These are phyloP conservation scores for Pocillopora grandis DNA, from an alignment of 92 coral and sea anemone genomes.

Conservation along the genomic window DNA sequence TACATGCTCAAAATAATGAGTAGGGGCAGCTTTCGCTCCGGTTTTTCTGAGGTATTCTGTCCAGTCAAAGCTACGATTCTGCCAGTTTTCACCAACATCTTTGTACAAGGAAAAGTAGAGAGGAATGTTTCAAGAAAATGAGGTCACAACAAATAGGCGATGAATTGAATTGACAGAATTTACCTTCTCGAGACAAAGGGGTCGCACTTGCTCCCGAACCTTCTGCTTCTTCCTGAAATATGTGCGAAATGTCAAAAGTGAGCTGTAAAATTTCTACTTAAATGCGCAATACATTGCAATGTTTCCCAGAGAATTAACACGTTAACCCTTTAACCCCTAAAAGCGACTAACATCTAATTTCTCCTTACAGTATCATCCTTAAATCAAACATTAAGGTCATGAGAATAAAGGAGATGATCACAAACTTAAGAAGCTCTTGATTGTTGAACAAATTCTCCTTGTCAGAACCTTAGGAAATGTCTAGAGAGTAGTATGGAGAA, in stretches of 20 bases:
- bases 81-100: conserved; percentile 92
- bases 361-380: too few species aligned
- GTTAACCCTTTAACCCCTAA: too few species aligned
- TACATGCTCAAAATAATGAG: conserved; percentile 91
- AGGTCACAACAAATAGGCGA: not conserved
- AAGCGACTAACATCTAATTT: too few species aligned
- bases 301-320: too few species aligned
- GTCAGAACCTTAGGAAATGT: too few species aligned
- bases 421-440: too few species aligned
- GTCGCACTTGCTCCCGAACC: conserved; percentile 7
- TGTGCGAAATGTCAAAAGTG: not conserved
- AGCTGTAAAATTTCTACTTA: not conserved
- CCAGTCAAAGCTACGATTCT: conserved; percentile 96
- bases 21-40: conserved; percentile 85
- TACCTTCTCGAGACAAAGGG: conserved; percentile 45
- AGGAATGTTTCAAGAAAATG: too few species aligned
- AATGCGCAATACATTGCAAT: too few species aligned
- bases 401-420: too few species aligned
- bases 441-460: too few species aligned
- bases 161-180: not conserved
- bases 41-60: conserved; percentile 90
- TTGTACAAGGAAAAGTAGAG: not conserved
- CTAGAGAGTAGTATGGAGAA: too few species aligned
- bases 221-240: conserved; percentile 17
- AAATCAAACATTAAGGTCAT: too few species aligned